Percentiles rank a stretch among this genome's conserved stretches.
Conservation (phyloP, 2,888 invertebrate species). For the Drosophila nigritarsus region DNA sequence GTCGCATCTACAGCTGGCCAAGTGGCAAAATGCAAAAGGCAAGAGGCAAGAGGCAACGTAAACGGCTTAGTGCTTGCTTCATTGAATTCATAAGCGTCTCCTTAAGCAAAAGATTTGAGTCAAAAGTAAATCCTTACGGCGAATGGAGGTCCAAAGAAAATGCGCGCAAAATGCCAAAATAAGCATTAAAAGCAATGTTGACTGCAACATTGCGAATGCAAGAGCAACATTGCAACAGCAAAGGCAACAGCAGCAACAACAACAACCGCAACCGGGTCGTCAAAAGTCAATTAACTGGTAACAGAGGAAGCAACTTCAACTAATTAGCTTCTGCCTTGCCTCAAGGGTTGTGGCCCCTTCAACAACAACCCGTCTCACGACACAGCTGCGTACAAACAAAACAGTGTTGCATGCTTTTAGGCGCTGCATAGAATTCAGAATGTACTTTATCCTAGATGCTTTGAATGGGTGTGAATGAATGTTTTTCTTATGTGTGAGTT, state of each 20-base stretch:
- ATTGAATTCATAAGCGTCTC: constrained; percentile 70
- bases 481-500: not conserved
- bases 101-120: constrained; percentile 35
- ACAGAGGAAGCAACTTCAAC: constrained; percentile 73
- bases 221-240: constrained; percentile 7
- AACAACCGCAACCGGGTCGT: constrained; percentile 54
- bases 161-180: constrained; percentile 25
- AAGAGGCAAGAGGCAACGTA: constrained; percentile 23
- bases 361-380: constrained; percentile 5
- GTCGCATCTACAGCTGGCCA: constrained; percentile 12
- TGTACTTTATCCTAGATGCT: constrained; percentile 26
- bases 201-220: constrained; percentile 18
- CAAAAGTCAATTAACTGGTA: constrained; percentile 77
- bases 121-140: constrained; percentile 31
- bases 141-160: constrained; percentile 24
- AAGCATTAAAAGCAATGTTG: constrained; percentile 54
- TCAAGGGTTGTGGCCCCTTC: constrained; percentile 54
- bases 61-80: constrained; percentile 66
- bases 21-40: constrained; percentile 3
- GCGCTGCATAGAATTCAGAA: constrained; percentile 26
- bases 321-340: constrained; percentile 69
- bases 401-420: constrained; percentile 54
- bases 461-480: not conserved
- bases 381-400: constrained; percentile 23
- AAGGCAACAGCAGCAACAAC: constrained; percentile 6